Conservation (phyloP, 2,797 vertebrate species). For the Babyrousa celebensis region DNA sequence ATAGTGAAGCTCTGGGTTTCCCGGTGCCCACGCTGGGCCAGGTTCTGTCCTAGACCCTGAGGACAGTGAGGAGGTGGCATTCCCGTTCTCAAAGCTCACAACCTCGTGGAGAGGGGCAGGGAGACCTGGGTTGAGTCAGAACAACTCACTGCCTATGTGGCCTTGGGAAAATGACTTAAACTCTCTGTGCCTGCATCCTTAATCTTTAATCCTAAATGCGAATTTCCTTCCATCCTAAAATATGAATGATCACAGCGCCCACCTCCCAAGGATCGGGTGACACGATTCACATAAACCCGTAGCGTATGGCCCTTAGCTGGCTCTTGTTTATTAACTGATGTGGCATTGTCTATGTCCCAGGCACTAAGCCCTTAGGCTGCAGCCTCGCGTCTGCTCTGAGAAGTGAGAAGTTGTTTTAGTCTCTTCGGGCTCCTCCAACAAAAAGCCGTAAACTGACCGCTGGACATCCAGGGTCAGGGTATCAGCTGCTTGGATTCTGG, state of each 20-base stretch:
- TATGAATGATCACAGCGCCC: neutral
- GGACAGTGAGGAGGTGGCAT: neutral
- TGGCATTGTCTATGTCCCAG: neutral
- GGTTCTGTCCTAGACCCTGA: neutral
- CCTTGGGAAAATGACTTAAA: neutral
- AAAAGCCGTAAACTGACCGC: neutral
- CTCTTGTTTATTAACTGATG: no score
- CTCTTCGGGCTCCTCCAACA: neutral
- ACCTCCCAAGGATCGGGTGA: neutral
- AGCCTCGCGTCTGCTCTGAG: no score
- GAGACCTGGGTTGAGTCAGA: neutral
- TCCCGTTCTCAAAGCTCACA: no score
- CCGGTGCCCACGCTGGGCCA: neutral
- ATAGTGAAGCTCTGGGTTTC: neutral
- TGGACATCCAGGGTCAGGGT: neutral
- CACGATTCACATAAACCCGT: neutral
- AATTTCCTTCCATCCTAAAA: neutral
- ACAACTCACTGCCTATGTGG: neutral
- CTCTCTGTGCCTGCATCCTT: neutral
- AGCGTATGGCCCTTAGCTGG: rapidly evolving
- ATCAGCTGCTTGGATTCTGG: neutral
- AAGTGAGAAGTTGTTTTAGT: neutral
- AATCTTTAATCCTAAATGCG: neutral
- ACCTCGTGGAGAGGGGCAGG: neutral
- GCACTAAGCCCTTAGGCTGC: neutral